These are phyloP conservation scores for Drosophila parthenogenetica DNA, from an alignment of 2,888 invertebrate species.

Conservation along the genomic window DNA sequence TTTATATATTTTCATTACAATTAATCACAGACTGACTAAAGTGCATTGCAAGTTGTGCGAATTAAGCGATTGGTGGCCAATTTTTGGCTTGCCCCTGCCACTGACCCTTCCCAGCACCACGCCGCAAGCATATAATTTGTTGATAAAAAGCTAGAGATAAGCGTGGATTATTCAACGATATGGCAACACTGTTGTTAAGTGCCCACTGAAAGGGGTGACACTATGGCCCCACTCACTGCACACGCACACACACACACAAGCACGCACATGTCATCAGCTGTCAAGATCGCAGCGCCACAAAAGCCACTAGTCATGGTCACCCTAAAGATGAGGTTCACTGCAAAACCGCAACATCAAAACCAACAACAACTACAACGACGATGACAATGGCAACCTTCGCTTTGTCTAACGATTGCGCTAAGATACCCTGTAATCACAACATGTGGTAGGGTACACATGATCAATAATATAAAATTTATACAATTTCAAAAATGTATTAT, in stretches of 20 bases:
- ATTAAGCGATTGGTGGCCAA: slow-evolving; percentile 2
- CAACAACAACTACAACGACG: slow-evolving; percentile 19
- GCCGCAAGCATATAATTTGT: slow-evolving; percentile 34
- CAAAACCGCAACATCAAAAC: slow-evolving; percentile 35
- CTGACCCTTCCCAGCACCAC: not conserved
- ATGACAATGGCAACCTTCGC: slow-evolving; percentile 35
- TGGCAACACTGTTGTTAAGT: slow-evolving; percentile 32
- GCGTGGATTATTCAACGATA: slow-evolving; percentile 37
- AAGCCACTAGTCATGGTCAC: slow-evolving; percentile 39
- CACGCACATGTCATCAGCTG: slow-evolving; percentile 1
- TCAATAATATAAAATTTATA: too few species aligned
- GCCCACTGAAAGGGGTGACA: slow-evolving; percentile 16
- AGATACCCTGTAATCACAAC: slow-evolving; percentile 25
- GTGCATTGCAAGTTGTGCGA: slow-evolving; percentile 30
- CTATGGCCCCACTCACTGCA: slow-evolving; percentile 13
- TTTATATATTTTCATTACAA: slow-evolving; percentile 45
- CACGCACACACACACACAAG: not conserved
- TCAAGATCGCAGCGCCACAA: slow-evolving; percentile 21
- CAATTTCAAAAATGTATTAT: too few species aligned
- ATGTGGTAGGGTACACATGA: not conserved
- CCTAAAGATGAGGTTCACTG: slow-evolving; percentile 39
- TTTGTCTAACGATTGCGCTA: slow-evolving; percentile 33
- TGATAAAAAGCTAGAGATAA: slow-evolving; percentile 57
- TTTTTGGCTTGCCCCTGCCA: not conserved
- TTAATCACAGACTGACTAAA: slow-evolving; percentile 31